Evolutionary conservation across 2,113 vertebrate species (phyloP), one percentile per base, ranked within the genome.

Genomic region (Pionites leucogaster): DNA sequence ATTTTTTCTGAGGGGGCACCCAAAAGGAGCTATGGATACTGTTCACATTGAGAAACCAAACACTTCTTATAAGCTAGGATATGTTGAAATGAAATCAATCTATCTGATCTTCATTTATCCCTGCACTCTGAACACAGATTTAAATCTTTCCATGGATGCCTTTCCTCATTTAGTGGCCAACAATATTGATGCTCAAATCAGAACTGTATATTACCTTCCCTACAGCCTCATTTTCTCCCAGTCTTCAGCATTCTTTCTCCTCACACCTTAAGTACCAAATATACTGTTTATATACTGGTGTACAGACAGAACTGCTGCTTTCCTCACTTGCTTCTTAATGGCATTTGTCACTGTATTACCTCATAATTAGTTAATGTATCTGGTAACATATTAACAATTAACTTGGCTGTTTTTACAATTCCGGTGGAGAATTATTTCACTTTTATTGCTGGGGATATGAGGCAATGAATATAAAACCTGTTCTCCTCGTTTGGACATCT

Each of bases 171-270:
- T 42, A 55, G 41, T 49, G 37, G 8, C 9, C 29, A 55, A 15
- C 13, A 90, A 37, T 17, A 53, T 17, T 13, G n/a, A 67, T 44
- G 17, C 4, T 93, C 17, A 70, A 20, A 63, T 75, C 25, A 82
- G 23, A 91, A 46, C 8, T 1, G 19, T n/a, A 17, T 64, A 37
- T 65, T 59, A 23, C 33, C 33, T 59, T 47, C 1, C 14, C 44
- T 78, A 55, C 12, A 0, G 0, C 1, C 3, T 1, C 28, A 0
- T 63, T 85, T 87, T 63, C 13, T 35, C 18, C 65, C 37, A 12
- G 11, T 16, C 28, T 64, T 90, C 41, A 86, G 13, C 9, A 13
- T 82, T 55, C 3, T 53, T 10, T 82, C 16, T 64, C 29, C 25
- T 91, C 22, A n/a, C 22, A n/a, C 39, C 22, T 52, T 10, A 52